Base-by-base conservation (phyloP, 2,888 invertebrate species). In the Acleris sparsana region DNA sequence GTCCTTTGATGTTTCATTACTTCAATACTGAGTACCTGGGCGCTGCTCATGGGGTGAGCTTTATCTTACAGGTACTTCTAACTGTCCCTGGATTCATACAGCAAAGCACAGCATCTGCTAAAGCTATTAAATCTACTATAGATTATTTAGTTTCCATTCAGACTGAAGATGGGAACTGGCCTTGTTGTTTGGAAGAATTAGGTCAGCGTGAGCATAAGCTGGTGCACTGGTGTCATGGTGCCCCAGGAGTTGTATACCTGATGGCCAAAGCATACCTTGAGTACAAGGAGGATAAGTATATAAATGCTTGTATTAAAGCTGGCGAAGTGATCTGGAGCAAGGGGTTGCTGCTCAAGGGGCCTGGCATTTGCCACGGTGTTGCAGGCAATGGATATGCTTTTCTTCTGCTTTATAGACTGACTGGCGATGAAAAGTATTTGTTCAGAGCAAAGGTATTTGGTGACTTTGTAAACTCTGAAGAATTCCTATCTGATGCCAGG, bases 141-240 rank as follows among this genome's bases (percentile, higher is more conserved):
- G 96, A 97, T 76, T 95, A 89, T 79, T 76, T 97, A 74, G 82
- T 95, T 59, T 88, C 92, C 0, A 75, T 96, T 51, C 97, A 97
- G 88, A 95, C 94, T 71, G 77, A 84, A 0, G 94, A 95, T 64
- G 97, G 96, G 0, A 97, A 97, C 82, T 96, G 96, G 85, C 96
- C 96, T 0, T 94, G 95, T 71, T 95, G 96, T 5, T 92, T 95
- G 80, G 96, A 95, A 73, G 96, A 97, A 81, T 86, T 95, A 59
- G 88, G 93, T 5, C 77, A 89, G 46, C 83, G 83, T 51, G 93
- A 94, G 3, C 95, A 96, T 67, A 95, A 96, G 69, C 87, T 97
- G 13, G 94, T 97, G 0, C 97, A 98, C 80, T 97, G 97, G 98
- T 98, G 98, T 82, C 97, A 98, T 81, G 98, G 98, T 0, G 97